Base-by-base conservation (phyloP, 2,888 invertebrate genomes). In the Hypomecis atomaria region DNA sequence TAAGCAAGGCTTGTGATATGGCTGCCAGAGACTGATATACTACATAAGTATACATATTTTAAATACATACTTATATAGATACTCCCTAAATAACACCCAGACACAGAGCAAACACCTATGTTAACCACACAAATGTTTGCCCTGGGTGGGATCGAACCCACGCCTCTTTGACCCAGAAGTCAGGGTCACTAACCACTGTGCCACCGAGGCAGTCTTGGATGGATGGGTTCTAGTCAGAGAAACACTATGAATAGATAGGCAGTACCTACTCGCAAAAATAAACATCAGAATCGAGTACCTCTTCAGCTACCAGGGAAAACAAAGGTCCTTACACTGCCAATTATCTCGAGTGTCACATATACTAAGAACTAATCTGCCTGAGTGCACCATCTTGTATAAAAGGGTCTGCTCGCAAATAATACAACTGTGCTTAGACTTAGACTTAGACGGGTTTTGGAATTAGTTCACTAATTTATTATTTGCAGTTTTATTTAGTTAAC, bases 341-440 rank as follows among this genome's bases (percentile, higher is more conserved):
- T 57, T 48, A 48, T 57, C 57, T 70, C 0, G 65, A 70, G 70
- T 67, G 57, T 13, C 49, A 37, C 62, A 55, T 45, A n/a, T 44
- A 54, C 62, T 62, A 52, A 65, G 37, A 57, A 53, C 55, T 62
- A 66, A 59, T 65, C 62, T 61, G 43, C 48, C 53, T 48, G 23
- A 61, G 60, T 48, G 49, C 54, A 11, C 56, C 23, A 53, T 47
- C 54, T 55, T n/a, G 59, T 72, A 73, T 73, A 73, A 67, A 72
- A 69, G 66, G 61, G 55, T 66, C 50, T 54, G 5, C 10, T 48
- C 50, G 36, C 13, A 34, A 23, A 23, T 62, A 33, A 37, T 36
- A 13, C 23, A 23, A 23, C 23, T 23, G 23, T 11, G 50, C 36
- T 56, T 42, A 53, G 38, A 50, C 8, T n/a, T 6, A 56, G 11